Base-by-base conservation (phyloP, 2,113 vertebrate genomes). In the Opisthocomus hoazin region DNA sequence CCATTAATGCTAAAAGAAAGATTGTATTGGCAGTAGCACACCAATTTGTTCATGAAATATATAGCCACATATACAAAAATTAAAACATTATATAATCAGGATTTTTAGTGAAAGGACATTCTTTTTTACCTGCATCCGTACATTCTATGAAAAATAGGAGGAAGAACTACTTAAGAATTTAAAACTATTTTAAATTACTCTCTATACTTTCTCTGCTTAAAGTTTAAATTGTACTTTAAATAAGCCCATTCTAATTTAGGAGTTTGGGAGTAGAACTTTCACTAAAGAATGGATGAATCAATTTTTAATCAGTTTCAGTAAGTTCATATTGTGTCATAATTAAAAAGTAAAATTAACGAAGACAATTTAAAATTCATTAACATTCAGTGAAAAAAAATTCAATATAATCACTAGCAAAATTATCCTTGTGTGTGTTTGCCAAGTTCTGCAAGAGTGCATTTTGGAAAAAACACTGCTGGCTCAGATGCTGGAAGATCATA, bases 331-430 rank as follows among this genome's bases (percentile, higher is more conserved):
- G 60, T 53, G 19, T 19, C 15, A 1, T 89, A 87, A 96, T 96
- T 92, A 93, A 89, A 74, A 96, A 91, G 39, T 80, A 83, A 94
- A 96, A 89, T 75, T 57, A 94, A 89, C 10, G 23, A 30, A 86
- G n/a, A 58, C 53, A 90, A 91, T 90, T 85, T 94, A 91, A 90
- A 94, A 91, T 83, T 89, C 27, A 75, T 95, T 97, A 91, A 75
- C 37, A 45, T 74, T 81, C 46, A 39, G 34, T n/a, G 2, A 10
- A 84, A 48, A 79, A 83, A 80, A 69, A 39, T 17, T 81, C 36
- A 61, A 9, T 92, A 87, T 80, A 50, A 84, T 89, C 71, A 82
- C 26, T 90, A 85, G 46, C 43, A 93, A 70, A 90, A 87, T 93
- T 82, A 29, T 11, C 54, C 15, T 57, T 94, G 50, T 66, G 15